Evolutionary conservation across 2,113 vertebrate genomes (phyloP).

Genomic region (Saccopteryx leptura): DNA sequence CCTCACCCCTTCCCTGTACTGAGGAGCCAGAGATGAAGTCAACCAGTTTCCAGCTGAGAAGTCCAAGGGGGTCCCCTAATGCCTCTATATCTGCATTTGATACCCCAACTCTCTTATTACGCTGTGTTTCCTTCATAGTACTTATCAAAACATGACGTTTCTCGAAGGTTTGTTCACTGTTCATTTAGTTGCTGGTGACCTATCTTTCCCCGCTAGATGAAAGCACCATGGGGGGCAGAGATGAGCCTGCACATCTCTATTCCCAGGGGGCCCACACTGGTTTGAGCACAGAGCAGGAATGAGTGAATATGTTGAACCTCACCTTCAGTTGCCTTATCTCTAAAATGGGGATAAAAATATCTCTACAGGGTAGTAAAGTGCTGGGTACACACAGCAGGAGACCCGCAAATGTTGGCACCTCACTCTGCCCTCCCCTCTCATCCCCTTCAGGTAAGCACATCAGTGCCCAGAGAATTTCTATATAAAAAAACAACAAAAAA

Average conservation of each 20-base stretch:
- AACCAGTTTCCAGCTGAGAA: neutral
- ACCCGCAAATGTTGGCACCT: neutral
- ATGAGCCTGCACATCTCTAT: neutral
- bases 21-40: neutral
- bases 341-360: neutral
- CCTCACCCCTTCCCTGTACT: neutral
- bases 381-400: neutral
- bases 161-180: neutral
- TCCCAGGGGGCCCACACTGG: neutral
- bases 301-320: neutral
- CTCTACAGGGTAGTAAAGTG: neutral
- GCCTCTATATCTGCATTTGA: neutral
- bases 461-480: neutral
- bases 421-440: too few relatives aligned
- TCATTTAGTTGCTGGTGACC: slow-evolving; percentile 15
- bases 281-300: neutral
- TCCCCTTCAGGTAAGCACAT: neutral
- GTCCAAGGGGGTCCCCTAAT: neutral
- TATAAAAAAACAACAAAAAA: neutral
- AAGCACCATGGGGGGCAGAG: fast-evolving
- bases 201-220: neutral
- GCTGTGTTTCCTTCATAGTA: neutral
- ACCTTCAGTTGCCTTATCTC: slow-evolving; percentile 28
- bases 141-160: neutral
- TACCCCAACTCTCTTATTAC: neutral